These are phyloP conservation scores for Aurelia coerulea DNA, from an alignment of 30 jellyfish, hydroid and myxozoan genomes.

Conservation along the genomic window DNA sequence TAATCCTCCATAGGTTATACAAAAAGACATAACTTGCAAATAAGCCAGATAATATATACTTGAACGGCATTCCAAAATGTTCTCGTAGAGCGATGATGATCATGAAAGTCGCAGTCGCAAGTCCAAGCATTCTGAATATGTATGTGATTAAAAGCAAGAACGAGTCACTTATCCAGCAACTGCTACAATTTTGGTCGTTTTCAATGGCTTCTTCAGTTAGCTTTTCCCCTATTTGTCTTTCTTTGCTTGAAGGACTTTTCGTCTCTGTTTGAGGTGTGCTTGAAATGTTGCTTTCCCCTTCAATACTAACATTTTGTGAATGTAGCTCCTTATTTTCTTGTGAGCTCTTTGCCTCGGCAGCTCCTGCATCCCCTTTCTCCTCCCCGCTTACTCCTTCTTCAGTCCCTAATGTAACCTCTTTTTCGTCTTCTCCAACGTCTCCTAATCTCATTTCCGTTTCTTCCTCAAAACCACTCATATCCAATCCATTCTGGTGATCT, in stretches of 20 bases:
- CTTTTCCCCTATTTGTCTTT: neutral
- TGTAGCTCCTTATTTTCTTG: no score
- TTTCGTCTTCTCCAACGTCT: no score
- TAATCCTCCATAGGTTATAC: conserved; percentile 23
- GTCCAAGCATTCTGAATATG: neutral
- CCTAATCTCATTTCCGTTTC: no score
- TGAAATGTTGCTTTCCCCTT: neutral
- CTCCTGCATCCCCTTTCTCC: no score
- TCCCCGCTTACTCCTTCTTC: no score
- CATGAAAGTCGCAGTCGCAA: neutral
- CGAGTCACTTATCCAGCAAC: neutral
- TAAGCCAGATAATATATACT: conserved; percentile 7
- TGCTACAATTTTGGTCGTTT: neutral
- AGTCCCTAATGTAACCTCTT: no score
- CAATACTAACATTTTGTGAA: no score
- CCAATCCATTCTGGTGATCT: no score
- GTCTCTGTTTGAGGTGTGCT: neutral
- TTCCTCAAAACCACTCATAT: no score
- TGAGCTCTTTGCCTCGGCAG: no score
- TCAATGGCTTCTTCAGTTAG: neutral
- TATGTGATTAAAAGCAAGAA: neutral
- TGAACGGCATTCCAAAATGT: conserved; percentile 1
- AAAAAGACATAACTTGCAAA: conserved; percentile 31
- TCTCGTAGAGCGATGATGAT: neutral
- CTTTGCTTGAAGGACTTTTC: neutral